A percentile compares a stretch with the other conserved stretches of the same genome.
phyloP scores from a whole-genome alignment of 2,888 invertebrate genomes.

The Hydrotaea cyrtoneurina region DNA sequence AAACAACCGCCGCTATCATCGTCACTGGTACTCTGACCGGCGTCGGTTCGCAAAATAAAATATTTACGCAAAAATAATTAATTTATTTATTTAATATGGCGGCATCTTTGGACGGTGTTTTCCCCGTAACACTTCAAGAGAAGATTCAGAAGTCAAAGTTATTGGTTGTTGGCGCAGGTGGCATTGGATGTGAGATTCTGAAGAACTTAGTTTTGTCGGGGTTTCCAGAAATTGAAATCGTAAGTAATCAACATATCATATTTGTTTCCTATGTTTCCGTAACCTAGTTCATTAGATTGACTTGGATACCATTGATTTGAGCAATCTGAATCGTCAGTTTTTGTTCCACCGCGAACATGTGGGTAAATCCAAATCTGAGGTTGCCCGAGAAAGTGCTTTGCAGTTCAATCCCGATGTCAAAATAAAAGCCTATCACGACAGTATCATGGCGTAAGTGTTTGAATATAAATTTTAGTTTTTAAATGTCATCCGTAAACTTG shows the following conservation, averaged over 20 bases:
- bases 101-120: constrained; percentile 85
- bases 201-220: constrained; percentile 98
- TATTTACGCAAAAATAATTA: not conserved
- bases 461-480: not conserved
- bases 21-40: no score
- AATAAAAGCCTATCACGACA: constrained; percentile 95
- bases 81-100: constrained; percentile 82
- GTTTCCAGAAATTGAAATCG: constrained; percentile 95
- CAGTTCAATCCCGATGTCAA: constrained; percentile 93
- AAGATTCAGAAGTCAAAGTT: constrained; percentile 87
- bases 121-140: constrained; percentile 85
- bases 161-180: constrained; percentile 97
- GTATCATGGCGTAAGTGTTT: constrained; percentile 90
- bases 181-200: constrained; percentile 98
- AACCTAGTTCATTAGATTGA: constrained; percentile 89
- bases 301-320: constrained; percentile 99
- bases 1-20: no score
- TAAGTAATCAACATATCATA: constrained; percentile 82
- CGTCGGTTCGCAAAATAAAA: no score
- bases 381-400: constrained; percentile 94
- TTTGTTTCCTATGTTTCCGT: not conserved
- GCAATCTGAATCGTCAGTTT: constrained; percentile 99
- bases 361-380: constrained; percentile 96
- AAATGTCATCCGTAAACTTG: constrained; percentile 78
- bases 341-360: constrained; percentile 99